These are phyloP conservation scores for Agonopterix subpropinquella DNA, from an alignment of 2,888 invertebrate species.

Conservation along the genomic window DNA sequence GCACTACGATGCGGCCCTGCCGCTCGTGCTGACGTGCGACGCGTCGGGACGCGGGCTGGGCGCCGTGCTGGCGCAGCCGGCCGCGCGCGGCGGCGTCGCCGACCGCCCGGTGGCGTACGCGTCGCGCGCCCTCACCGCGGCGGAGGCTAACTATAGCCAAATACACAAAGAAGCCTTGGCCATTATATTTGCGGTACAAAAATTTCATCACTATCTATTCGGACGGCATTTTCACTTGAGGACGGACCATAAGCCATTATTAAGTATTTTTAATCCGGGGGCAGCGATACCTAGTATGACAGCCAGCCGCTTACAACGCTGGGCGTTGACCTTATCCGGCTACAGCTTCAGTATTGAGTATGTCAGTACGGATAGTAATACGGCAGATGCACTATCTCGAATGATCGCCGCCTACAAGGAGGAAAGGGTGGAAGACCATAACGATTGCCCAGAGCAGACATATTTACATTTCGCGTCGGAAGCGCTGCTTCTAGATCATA, in stretches of 20 bases:
- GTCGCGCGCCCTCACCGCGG: slow-evolving; percentile 8
- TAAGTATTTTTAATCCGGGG: slow-evolving; percentile 5
- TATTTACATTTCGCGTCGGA: slow-evolving; percentile 6
- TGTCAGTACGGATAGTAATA: slow-evolving; percentile 10
- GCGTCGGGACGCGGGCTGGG: slow-evolving; percentile 9
- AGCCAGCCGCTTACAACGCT: slow-evolving; percentile 13
- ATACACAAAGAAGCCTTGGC: slow-evolving; percentile 13
- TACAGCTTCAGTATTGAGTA: slow-evolving; percentile 14
- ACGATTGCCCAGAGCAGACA: slow-evolving; percentile 5
- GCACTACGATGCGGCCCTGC: not conserved
- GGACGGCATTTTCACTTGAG: slow-evolving; percentile 4
- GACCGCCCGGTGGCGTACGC: slow-evolving; percentile 12
- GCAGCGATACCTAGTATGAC: slow-evolving; percentile 9
- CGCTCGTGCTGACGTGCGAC: slow-evolving; percentile 5
- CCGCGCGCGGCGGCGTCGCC: slow-evolving; percentile 1
- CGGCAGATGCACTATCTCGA: slow-evolving; percentile 10
- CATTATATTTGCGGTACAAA: slow-evolving; percentile 8
- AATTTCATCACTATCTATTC: slow-evolving; percentile 8
- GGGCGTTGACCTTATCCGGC: slow-evolving; percentile 12
- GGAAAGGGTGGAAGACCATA: not conserved
- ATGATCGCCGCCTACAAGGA: not conserved
- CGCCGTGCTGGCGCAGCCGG: slow-evolving; percentile 10
- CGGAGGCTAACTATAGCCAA: slow-evolving; percentile 9
- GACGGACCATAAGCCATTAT: slow-evolving; percentile 8
- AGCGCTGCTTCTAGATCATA: slow-evolving; percentile 9